These are phyloP conservation scores for Salarias fasciatus DNA, from an alignment of 2,797 vertebrate genomes.

Conservation along the genomic window DNA sequence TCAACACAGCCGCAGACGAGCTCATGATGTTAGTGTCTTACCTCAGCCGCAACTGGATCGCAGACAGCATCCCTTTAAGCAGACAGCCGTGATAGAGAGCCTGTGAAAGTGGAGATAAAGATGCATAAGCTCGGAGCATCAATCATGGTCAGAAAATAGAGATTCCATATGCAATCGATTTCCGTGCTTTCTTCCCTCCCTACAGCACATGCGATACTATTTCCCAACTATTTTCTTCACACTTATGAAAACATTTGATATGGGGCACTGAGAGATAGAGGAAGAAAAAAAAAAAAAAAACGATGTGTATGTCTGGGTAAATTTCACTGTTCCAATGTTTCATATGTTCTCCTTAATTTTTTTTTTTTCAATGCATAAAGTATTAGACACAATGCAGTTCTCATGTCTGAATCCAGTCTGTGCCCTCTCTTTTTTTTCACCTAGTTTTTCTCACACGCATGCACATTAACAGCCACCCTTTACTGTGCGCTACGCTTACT, in stretches of 20 bases:
- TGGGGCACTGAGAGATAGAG: constrained; percentile 28
- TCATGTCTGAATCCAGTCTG: constrained; percentile 15
- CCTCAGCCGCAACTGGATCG: constrained; percentile 56
- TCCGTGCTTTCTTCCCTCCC: constrained; percentile 50
- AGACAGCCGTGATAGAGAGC: constrained; percentile 53
- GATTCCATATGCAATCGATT: constrained; percentile 64
- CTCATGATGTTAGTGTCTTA: constrained; percentile 56
- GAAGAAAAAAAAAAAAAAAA: constrained; percentile 15
- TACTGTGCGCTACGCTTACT: constrained; percentile 53
- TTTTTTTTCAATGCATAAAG: constrained; percentile 16
- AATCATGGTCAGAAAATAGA: constrained; percentile 73
- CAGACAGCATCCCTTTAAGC: constrained; percentile 54
- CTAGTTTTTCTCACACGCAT: constrained; percentile 44
- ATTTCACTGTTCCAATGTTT: constrained; percentile 30
- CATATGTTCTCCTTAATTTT: constrained; percentile 45
- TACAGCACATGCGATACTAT: constrained; percentile 47
- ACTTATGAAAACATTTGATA: constrained; percentile 55
- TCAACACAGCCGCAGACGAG: constrained; percentile 41
- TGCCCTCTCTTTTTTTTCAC: constrained; percentile 1
- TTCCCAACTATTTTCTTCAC: constrained; percentile 52
- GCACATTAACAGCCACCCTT: constrained; percentile 51
- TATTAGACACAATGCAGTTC: constrained; percentile 34
- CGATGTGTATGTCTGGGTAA: constrained; percentile 16
- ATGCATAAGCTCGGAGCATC: constrained; percentile 70
- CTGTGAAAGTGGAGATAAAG: constrained; percentile 77